Percentiles rank a stretch among this genome's conserved stretches.
phyloP scores from a whole-genome alignment of 2,888 invertebrate genomes.

The Buathra laborator region DNA sequence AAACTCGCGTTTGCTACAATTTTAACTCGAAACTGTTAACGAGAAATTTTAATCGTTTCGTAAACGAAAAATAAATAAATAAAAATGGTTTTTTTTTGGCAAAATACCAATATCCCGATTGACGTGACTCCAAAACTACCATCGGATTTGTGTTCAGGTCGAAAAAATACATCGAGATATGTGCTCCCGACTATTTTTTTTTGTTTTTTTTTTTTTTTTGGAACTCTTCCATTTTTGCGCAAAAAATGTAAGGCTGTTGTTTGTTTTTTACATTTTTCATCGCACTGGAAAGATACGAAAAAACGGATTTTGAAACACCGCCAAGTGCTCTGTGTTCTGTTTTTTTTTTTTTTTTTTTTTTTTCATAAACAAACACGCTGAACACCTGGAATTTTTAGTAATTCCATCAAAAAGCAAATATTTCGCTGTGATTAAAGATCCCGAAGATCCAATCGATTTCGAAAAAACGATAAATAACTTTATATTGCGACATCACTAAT shows the following conservation, averaged over 20 bases:
- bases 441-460: too few relatives aligned
- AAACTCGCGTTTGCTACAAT: not conserved
- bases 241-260: not conserved
- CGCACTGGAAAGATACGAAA: not conserved
- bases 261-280: not conserved
- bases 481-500: too few relatives aligned
- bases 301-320: not conserved
- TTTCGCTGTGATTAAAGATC: too few relatives aligned
- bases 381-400: too few relatives aligned
- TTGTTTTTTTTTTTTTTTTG: too few relatives aligned
- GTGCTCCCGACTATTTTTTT: not conserved
- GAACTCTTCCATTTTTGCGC: not conserved
- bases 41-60: not conserved
- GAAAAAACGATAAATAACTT: too few relatives aligned
- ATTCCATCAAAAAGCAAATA: too few relatives aligned
- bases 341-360: too few relatives aligned
- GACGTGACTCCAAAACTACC: not conserved
- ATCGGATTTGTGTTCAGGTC: not conserved
- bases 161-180: not conserved
- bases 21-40: not conserved
- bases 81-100: not conserved
- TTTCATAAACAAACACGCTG: too few relatives aligned
- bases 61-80: not conserved
- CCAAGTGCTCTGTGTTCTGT: not conserved
- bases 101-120: slow-evolving; percentile 4